These are phyloP conservation scores for Pelvicachromis taeniatus DNA, from an alignment of 2,113 vertebrate genomes.

Conservation along the genomic window DNA sequence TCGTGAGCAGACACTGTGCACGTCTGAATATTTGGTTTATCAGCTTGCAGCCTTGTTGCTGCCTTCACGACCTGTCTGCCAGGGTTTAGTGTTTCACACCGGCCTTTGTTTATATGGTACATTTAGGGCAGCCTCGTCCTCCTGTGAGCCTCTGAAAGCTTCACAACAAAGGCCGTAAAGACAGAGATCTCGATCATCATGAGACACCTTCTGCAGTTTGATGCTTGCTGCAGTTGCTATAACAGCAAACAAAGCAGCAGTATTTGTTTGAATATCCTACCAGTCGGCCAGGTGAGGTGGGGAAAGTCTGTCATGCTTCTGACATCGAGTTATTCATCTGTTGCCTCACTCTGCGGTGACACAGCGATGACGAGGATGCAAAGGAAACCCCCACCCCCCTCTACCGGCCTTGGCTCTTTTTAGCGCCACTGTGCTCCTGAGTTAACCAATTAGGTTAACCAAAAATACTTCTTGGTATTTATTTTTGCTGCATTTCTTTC, in stretches of 20 bases:
- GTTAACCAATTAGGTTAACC: not conserved
- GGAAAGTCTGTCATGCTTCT: not conserved
- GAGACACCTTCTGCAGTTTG: not conserved
- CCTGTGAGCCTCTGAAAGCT: constrained; percentile 1
- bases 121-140: not conserved
- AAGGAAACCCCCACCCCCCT: not conserved
- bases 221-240: constrained; percentile 29
- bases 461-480: not conserved
- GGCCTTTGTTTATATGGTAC: constrained; percentile 25
- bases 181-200: not conserved
- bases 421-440: not conserved
- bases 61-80: not conserved
- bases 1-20: constrained; percentile 4
- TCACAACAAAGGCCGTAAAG: not conserved
- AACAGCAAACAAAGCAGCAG: constrained; percentile 40
- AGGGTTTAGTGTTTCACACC: constrained; percentile 41
- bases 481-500: not conserved
- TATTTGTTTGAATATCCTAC: constrained; percentile 35
- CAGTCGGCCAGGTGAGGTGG: constrained; percentile 1
- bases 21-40: constrained; percentile 6
- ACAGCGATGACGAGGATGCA: not conserved
- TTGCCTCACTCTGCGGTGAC: not conserved
- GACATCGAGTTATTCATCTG: not conserved
- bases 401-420: not conserved
- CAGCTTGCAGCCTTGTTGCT: not conserved